Base-by-base conservation (phyloP, 2,113 vertebrate genomes). In the Dicerorhinus sumatrensis region DNA sequence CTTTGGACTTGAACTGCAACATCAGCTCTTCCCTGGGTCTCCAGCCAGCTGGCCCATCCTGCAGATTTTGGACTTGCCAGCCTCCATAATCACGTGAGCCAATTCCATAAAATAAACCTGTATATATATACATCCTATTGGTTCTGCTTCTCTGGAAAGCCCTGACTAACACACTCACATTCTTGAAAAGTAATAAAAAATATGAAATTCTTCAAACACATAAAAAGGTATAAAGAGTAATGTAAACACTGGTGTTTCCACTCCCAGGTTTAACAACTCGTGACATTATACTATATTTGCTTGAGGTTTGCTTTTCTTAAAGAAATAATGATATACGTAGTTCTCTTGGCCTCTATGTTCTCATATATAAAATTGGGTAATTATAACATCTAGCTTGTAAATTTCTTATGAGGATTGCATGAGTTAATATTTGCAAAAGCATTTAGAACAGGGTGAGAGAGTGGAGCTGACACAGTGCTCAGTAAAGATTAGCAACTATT, bases 301-400 rank as follows among this genome's bases (percentile, higher is more conserved):
- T 63, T 92, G 56, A 80, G 73, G 81, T 65, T 36, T 63, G 36
- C 29, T 84, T 86, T 69, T 23, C 75, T 79, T 54, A 33, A 46
- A 82, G 69, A 84, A 65, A 31, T 65, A 77, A 80, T 12, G 42
- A 69, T 90, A 54, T 54, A 54, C 51, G 13, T 2, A 86, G 39
- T 46, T 88, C 62, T 56, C 39, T 72, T 89, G 82, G 56, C 6
- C 39, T 46, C 27, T 46, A 6, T 56, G 8, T 86, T 94, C 48
- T 93, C 48, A 65, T 69, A 56, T 92, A 79, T 73, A 58, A 92
- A 92, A 94, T 89, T 29, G 27, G 20, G 46, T 79, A 63, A 73
- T 65, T n/a, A 79, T 25, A 69, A 9, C 29, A 39, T 29, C 54
- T 58, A 29, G 3, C 21, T 79, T 42, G 20, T 91, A 70, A 36